Conservation (phyloP, 2,888 invertebrate genomes). For the Nomada fucata region DNA sequence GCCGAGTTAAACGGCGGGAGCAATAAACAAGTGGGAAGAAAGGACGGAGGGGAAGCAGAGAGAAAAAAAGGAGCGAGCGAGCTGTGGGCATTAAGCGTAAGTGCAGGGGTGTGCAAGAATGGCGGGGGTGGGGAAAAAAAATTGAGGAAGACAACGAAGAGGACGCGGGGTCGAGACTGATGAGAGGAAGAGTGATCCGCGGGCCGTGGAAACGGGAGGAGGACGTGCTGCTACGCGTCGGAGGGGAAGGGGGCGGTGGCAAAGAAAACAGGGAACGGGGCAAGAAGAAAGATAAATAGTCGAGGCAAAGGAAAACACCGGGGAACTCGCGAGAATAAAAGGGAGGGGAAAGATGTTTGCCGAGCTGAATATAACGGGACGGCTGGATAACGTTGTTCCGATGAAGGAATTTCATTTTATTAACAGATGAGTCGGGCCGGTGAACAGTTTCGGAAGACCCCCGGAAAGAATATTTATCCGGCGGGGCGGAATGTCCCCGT, state of each 20-base stretch:
- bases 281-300: conserved; percentile 57
- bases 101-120: neutral
- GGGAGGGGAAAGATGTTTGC: conserved; percentile 22
- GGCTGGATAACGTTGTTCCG: conserved; percentile 22
- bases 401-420: neutral
- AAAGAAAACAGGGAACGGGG: conserved; percentile 43
- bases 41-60: neutral
- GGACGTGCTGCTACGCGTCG: conserved; percentile 26
- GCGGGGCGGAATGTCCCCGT: neutral
- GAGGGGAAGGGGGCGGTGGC: neutral
- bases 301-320: conserved; percentile 32
- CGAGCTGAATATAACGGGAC: neutral
- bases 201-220: conserved; percentile 23
- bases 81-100: conserved; percentile 45
- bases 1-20: conserved; percentile 29
- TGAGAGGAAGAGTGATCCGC: conserved; percentile 36
- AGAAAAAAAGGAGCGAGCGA: conserved; percentile 14
- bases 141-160: conserved; percentile 31
- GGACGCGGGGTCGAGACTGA: conserved; percentile 44
- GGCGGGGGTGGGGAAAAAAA: conserved; percentile 19
- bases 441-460: neutral
- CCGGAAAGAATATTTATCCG: neutral
- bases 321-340: conserved; percentile 16
- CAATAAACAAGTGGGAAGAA: conserved; percentile 36
- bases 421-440: too few species aligned